Base-by-base conservation (phyloP, 35 echinoderm and acorn worm species). In the Apostichopus japonicus region DNA sequence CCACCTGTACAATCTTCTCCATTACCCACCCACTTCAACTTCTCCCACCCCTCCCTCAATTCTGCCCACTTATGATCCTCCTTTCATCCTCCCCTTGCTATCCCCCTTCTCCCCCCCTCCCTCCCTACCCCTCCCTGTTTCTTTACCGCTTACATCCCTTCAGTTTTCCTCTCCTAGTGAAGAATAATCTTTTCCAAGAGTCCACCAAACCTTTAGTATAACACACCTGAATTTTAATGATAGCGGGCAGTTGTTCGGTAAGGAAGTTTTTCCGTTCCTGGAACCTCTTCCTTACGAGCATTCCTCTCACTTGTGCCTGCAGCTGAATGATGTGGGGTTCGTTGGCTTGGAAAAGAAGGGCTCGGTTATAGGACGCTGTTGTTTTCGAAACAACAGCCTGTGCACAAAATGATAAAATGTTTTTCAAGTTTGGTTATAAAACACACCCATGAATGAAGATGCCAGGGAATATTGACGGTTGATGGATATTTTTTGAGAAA, bases 291-390 rank as follows among this genome's bases (percentile, higher is more conserved):
- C 97, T 92, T 4, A 84, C 95, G 5, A 96, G 77, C 58, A 91
- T 92, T 25, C 97, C 97, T 92, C 95, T 77, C n/a, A 86, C 79
- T 57, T 95, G 97, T 10, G 97, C 95, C 80, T 99, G 97, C 23
- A 99, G 77, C 19, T 79, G 77, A 56, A 96, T 86, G 65, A 99
- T 95, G 71, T 96, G 92, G 19, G 82, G 93, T 83, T 99, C 97
- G 54, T 99, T 99, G 80, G 95, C 92, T 78, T 99, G 79, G 83
- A 99, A 99, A 8, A 99, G 94, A 16, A 96, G 94, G 44, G 93
- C 95, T 10, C 97, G 89, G 89, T 99, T 93, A 56, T 95, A 91
- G 23, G 73, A 90, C 8, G 94, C 91, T 23, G 97, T 99, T 13
- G 94, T 93, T 62, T 77, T 87, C 5, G 93, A 93, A 33, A 99